These are phyloP conservation scores for Aramus guarauna DNA, from an alignment of 2,113 vertebrate species.

Conservation along the genomic window DNA sequence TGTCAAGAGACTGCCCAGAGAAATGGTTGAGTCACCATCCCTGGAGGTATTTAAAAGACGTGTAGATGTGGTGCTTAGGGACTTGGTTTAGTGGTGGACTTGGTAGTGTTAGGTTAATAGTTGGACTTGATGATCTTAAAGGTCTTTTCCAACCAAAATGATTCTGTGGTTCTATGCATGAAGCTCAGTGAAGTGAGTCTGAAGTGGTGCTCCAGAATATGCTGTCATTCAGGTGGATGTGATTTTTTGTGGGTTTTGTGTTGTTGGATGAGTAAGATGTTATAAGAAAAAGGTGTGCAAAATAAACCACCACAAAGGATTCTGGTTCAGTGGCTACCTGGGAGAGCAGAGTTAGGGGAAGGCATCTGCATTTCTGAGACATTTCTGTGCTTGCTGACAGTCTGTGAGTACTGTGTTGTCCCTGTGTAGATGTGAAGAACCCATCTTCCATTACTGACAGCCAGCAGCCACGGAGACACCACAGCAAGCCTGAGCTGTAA, in stretches of 20 bases:
- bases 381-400: background rate
- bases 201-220: background rate
- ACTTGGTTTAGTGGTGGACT: too few relatives aligned
- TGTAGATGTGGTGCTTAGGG: background rate
- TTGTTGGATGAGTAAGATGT: background rate
- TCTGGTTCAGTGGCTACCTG: background rate
- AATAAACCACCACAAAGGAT: background rate
- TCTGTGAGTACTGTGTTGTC: background rate
- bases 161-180: background rate
- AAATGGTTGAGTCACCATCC: background rate
- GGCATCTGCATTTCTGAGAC: background rate
- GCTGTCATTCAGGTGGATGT: background rate
- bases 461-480: background rate
- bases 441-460: background rate
- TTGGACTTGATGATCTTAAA: too few relatives aligned
- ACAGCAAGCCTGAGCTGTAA: background rate
- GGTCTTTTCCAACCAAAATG: background rate
- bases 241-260: background rate
- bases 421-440: background rate
- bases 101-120: too few relatives aligned
- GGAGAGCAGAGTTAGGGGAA: background rate
- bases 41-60: background rate
- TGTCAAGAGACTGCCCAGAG: background rate
- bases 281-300: background rate
- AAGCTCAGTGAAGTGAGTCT: background rate